Base-by-base conservation (phyloP, 2,797 vertebrate species). In the Etheostoma nigrum region DNA sequence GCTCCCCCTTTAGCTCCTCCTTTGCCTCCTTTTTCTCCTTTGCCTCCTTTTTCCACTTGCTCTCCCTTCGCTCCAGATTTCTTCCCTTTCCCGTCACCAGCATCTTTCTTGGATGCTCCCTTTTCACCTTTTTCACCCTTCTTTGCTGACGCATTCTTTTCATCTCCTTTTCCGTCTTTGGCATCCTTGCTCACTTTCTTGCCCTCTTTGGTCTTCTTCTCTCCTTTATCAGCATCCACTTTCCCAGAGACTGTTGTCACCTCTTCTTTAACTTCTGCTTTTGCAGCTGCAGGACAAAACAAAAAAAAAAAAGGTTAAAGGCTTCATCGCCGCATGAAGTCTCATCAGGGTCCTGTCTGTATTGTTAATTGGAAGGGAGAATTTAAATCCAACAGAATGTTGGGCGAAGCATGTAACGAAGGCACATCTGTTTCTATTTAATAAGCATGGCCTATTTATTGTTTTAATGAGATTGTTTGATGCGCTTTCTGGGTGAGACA, bases 211-310 rank as follows among this genome's bases (percentile, higher is more conserved):
- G 74, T 74, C 63, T 93, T 95, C 81, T 96, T 96, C 62, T 96
- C 96, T 6, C 83, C 92, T 80, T 94, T 94, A 2, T 95, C 93
- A 0, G 58, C 94, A 0, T 97, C 96, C 67, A 97, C 94, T 84
- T 97, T 97, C 18, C 94, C 96, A 0, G 97, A 96, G 0, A 98
- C 95, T 0, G 92, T 93, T 25, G 83, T 61, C 66, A 93, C 88
- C 74, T 93, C 89, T 36, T 86, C 82, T 0, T 79, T 92, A 55
- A 82, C 85, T 48, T 86, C 92, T 19, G 54, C 69, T 78, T 95
- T 94, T 5, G 91, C 95, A 63, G 95, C 96, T 96, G 91, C 53
- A 74, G 44, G 42, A 15, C 33, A 23, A 81, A 8, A 72, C 21
- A 61, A 1, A 49, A 79, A 2, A 58, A 18, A 19, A 51, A 25